Evolutionary conservation across 2,797 vertebrate genomes (phyloP).

Genomic region (Poecile montanus): DNA sequence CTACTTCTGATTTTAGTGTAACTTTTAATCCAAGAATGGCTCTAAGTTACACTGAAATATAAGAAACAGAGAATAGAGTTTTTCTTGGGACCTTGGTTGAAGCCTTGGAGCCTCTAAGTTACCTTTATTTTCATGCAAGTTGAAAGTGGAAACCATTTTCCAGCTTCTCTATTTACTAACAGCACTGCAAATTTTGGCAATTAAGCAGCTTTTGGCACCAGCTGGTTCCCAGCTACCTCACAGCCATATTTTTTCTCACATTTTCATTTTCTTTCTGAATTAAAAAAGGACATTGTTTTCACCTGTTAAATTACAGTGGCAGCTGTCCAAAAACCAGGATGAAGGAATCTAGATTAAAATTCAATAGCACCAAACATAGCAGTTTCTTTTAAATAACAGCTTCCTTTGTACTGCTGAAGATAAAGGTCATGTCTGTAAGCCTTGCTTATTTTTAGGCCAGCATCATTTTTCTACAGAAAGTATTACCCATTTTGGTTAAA

Average conservation of each 20-base stretch:
- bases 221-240: conserved; percentile 27
- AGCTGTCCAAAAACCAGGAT: conserved; percentile 32
- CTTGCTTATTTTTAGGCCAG: conserved; percentile 37
- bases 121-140: background rate
- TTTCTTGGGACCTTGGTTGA: background rate
- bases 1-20: background rate
- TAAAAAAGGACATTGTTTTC: conserved; percentile 65
- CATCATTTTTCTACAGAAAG: background rate
- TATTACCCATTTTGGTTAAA: background rate
- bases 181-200: background rate
- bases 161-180: conserved; percentile 25
- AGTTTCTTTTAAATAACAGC: conserved; percentile 52
- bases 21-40: background rate
- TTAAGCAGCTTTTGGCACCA: conserved; percentile 25
- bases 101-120: background rate
- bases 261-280: conserved; percentile 62
- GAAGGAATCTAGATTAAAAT: conserved; percentile 53
- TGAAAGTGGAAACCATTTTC: background rate
- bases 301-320: conserved; percentile 55
- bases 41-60: background rate
- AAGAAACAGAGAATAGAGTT: background rate
- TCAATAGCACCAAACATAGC: conserved; percentile 53
- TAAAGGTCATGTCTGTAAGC: conserved; percentile 24
- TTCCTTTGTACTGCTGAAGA: conserved; percentile 47
- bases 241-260: conserved; percentile 55